Conservation (phyloP, 2,113 vertebrate species). For the Deroptyus accipitrinus region DNA sequence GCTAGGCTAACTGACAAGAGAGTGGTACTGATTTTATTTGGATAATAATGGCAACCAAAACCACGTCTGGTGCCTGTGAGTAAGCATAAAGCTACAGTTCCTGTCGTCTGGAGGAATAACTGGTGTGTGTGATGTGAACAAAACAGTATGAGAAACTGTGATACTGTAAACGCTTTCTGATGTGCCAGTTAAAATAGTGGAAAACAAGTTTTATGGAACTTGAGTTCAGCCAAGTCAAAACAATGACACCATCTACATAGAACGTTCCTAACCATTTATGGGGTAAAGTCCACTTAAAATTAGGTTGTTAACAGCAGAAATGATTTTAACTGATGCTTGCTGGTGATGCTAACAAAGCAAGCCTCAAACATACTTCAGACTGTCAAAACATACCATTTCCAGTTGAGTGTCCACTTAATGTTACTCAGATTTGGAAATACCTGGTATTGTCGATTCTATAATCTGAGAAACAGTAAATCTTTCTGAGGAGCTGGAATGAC, state of each 20-base stretch:
- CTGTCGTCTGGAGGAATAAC: accelerated
- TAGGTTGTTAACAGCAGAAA: neutral
- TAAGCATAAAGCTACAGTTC: neutral
- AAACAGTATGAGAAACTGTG: constrained; percentile 68
- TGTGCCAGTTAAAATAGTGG: constrained; percentile 36
- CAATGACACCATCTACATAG: accelerated
- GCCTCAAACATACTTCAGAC: neutral
- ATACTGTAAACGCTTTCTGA: constrained; percentile 80
- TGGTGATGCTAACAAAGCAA: neutral
- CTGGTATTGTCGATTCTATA: accelerated
- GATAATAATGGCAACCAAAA: neutral
- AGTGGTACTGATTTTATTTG: neutral
- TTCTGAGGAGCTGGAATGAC: neutral
- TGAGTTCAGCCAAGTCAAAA: neutral
- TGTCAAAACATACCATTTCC: neutral
- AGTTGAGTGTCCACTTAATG: neutral
- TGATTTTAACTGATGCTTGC: neutral
- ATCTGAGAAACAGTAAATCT: neutral
- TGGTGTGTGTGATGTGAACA: constrained; percentile 70
- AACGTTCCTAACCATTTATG: accelerated
- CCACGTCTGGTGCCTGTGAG: accelerated
- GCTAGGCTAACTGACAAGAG: neutral
- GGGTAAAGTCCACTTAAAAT: neutral
- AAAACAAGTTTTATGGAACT: neutral
- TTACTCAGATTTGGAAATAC: neutral